Base-by-base conservation (phyloP, 2,113 vertebrate genomes). In the Mormyrus lacerda region DNA sequence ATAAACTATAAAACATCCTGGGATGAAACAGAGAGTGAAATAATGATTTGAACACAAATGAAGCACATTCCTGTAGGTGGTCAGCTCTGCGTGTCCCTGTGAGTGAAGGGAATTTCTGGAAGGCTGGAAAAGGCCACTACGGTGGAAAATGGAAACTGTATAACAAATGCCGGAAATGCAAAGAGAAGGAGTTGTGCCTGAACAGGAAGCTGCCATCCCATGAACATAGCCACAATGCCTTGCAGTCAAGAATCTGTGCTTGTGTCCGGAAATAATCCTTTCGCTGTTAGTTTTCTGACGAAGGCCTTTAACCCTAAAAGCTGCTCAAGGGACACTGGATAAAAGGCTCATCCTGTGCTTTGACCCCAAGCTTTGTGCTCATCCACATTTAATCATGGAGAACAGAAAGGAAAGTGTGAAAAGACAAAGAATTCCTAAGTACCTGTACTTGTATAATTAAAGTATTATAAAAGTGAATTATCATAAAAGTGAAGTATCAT, bases 141-240 rank as follows among this genome's bases (percentile, higher is more conserved):
- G 15, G 21, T 89, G 53, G 90, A 92, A 91, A 87, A 92, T 85
- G 92, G 89, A 93, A 93, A 93, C 91, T 90, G 51, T 86, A 88
- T 69, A 90, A 92, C 89, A 94, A 92, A 93, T 91, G 82, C 90
- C 88, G 89, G 92, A 94, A 94, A 93, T 91, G 3, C 4, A 53
- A 86, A 86, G 24, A 17, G 4, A 35, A 51, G 17, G 44, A 86
- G 5, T 31, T 51, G n/a, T 11, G 87, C 51, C 69, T 90, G 88
- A 45, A 73, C 91, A 92, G 92, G 91, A 92, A 94, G 91, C 89
- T 35, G 88, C 91, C 53, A 42, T 17, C 31, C 27, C 69, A 53
- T 7, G 13, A 69, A 87, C 1, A 44, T 4, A 0, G 4, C 39
- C 61, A 73, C 45, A 89, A n/a, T 21, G 27, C 35, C 42, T 39